Conservation (phyloP, 2,113 vertebrate species). For the Pionites leucogaster region DNA sequence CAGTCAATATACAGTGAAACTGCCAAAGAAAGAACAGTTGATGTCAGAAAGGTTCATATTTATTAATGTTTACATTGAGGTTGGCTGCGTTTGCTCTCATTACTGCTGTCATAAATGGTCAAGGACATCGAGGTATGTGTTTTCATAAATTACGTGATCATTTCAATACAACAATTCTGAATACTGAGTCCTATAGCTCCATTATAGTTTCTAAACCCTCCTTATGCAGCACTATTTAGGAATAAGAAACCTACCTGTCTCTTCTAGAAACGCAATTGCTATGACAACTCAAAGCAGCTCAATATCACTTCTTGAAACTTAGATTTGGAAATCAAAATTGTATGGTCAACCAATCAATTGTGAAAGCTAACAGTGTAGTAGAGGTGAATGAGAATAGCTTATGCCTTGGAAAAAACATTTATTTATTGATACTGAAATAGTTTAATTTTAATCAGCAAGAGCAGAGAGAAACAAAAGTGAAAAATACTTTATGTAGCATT, state of each 20-base stretch:
- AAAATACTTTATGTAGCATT: neutral
- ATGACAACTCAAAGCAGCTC: slow-evolving; percentile 22
- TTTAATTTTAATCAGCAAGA: neutral
- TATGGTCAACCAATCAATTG: neutral
- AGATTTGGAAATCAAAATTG: slow-evolving; percentile 26
- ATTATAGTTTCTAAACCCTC: slow-evolving; percentile 4
- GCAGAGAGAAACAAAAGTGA: neutral
- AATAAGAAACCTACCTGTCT: slow-evolving; percentile 1
- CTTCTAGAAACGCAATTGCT: slow-evolving; percentile 37
- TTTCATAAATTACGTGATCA: slow-evolving; percentile 57
- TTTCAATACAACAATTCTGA: slow-evolving; percentile 20
- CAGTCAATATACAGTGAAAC: slow-evolving; percentile 9
- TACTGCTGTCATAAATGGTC: slow-evolving; percentile 58
- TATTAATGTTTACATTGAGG: slow-evolving; percentile 56
- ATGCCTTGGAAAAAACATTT: neutral
- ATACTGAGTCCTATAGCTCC: neutral
- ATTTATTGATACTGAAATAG: neutral
- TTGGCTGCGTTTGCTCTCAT: slow-evolving; percentile 46
- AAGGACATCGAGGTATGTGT: slow-evolving; percentile 46
- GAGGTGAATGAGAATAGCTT: neutral
- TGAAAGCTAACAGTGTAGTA: neutral
- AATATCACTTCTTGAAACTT: neutral
- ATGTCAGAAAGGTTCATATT: slow-evolving; percentile 58
- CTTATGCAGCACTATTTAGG: neutral
- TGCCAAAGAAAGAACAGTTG: slow-evolving; percentile 49